Evolutionary conservation across 2,113 vertebrate genomes (phyloP).

Genomic region (Oriolus oriolus): DNA sequence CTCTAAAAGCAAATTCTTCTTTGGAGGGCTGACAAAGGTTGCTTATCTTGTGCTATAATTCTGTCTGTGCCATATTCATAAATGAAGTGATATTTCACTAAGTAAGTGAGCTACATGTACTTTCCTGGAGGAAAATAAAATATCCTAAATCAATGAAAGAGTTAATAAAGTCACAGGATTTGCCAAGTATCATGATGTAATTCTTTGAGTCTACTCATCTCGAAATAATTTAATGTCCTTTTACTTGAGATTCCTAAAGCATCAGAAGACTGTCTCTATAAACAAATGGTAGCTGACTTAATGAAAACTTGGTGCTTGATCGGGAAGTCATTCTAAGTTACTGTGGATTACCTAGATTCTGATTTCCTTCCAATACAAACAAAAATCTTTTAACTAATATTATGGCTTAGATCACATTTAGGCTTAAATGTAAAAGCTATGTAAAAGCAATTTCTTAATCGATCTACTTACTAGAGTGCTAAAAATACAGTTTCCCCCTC

Average conservation of each 20-base stretch:
- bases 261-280: background rate
- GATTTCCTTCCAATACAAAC: background rate
- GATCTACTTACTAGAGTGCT: background rate
- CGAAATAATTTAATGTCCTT: background rate
- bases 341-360: background rate
- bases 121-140: background rate
- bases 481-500: background rate
- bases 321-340: background rate
- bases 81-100: slow-evolving; percentile 2
- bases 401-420: background rate
- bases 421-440: background rate
- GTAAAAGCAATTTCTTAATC: background rate
- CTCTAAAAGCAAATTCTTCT: slow-evolving; percentile 10
- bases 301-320: background rate
- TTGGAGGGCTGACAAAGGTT: background rate
- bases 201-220: background rate
- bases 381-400: background rate
- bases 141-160: background rate
- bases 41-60: background rate
- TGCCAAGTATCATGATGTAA: background rate
- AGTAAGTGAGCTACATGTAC: background rate
- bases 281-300: background rate
- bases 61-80: background rate
- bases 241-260: background rate
- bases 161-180: slow-evolving; percentile 18